These are phyloP conservation scores for Gymnogyps californianus DNA, from an alignment of 2,113 vertebrate species.

Conservation along the genomic window DNA sequence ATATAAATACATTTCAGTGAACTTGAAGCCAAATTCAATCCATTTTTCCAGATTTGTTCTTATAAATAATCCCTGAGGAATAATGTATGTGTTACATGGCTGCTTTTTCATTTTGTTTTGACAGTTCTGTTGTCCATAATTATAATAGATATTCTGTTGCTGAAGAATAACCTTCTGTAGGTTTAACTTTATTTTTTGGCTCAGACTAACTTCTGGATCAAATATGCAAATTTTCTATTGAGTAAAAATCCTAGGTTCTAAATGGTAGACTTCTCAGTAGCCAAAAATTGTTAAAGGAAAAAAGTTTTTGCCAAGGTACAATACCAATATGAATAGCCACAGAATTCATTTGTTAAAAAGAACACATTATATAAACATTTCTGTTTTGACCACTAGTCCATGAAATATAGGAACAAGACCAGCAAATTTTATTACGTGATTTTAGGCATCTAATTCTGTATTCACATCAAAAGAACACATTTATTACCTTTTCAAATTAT, in stretches of 20 bases:
- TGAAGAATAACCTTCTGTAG: background rate
- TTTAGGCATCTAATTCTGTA: slow-evolving; percentile 10
- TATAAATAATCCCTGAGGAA: background rate
- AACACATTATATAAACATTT: background rate
- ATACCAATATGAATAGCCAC: background rate
- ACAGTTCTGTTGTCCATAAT: background rate
- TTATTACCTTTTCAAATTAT: slow-evolving; percentile 50
- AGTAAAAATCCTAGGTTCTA: background rate
- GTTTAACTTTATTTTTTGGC: background rate
- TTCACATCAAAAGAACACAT: background rate
- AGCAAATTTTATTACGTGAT: background rate
- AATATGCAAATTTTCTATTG: background rate
- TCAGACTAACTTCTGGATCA: background rate
- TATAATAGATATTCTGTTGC: background rate
- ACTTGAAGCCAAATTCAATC: background rate
- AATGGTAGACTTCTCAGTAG: background rate
- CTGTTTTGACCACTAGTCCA: background rate
- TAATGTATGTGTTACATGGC: background rate
- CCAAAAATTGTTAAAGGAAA: background rate
- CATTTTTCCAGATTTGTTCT: background rate
- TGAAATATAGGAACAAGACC: background rate
- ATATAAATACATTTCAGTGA: background rate
- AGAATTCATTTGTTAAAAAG: background rate
- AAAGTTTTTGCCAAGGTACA: background rate
- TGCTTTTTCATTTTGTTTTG: slow-evolving; percentile 3